Evolutionary conservation across 1,140 invertebrate genomes (phyloP), one percentile per base, ranked within the genome.

Genomic region (Eubasilissa regina): DNA sequence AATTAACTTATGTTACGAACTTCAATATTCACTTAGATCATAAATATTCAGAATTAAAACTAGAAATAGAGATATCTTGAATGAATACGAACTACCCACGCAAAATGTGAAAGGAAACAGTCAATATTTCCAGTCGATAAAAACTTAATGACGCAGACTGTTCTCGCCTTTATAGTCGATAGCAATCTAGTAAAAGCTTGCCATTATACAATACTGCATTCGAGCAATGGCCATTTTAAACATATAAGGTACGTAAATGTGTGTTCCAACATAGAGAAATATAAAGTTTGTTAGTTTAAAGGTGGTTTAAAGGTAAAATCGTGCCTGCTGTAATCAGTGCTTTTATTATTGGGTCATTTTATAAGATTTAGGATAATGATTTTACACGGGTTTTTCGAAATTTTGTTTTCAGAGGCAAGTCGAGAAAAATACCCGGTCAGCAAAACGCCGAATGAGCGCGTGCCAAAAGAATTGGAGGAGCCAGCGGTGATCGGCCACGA

Each of bases 111-210:
- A 19, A 45, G 13, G 13, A 43, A 70, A 19, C 13, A 55, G 47
- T 73, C 51, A 35, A 73, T 73, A 55, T 55, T 51, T 73, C n/a
- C 35, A 73, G 48, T 19, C 47, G 68, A 25, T 55, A 55, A 25
- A 73, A 73, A 73, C 47, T 53, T 73, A 73, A 73, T 73, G 51
- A 35, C 68, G 1, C 44, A 13, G 44, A 45, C 21, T 53, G 68
- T 44, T 43, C 47, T 25, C 47, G 11, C 47, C 48, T 73, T 55
- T 55, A 13, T 35, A 9, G 68, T 25, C 19, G 51, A 73, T 73
- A 55, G 68, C 48, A 73, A 73, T 73, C 68, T 73, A 43, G 47
- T 73, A 73, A 73, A 73, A 55, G 68, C 47, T 55, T 19, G 19
- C 4, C 21, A 53, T 60, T 60, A n/a, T 19, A 55, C 35, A 73